Evolutionary conservation across 2,888 invertebrate genomes (phyloP), one percentile per base, ranked within the genome.

Genomic region (Brachyptera risi): DNA sequence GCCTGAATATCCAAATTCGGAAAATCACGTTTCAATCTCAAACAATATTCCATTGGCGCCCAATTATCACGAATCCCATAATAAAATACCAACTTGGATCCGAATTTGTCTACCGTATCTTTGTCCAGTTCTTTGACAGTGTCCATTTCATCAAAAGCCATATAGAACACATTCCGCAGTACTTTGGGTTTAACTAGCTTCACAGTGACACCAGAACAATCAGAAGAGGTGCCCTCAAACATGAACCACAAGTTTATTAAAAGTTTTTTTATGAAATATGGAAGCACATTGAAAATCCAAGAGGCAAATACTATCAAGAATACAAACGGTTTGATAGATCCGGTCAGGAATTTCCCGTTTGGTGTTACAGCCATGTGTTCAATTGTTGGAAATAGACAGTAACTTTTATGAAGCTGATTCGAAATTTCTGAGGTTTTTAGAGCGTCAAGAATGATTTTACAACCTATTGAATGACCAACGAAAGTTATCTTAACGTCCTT

Each of bases 391-490:
- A 94, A 95, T 1, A 96, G 75, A 65, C 94, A 75, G 74, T 88
- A 88, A 63, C 83, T 79, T 66, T 85, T 83, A n/a, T 77, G 74
- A 35, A 88, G 72, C 13, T 60, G 59, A 1, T 51, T 17, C 1
- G 27, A 31, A 3, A 58, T 61, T 15, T 51, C 54, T 42, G 40
- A 11, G 24, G 47, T 60, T 19, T 86, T 80, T 26, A 91, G 71
- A 54, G 92, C 72, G 71, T 93, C 86, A 60, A 93, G 72, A 64
- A 86, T 81, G 70, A 94, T 85, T 83, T 93, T 92, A 58, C 88
- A 83, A 2, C 96, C 96, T 70, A 96, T 91, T 0, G 96, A 96
- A 79, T 96, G 96, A 1, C 92, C 94, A 67, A 96, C 81, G 38
- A 96, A 75, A 73, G 92, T 87, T 40, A 96, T 73, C 71, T 81